Percentiles rank a stretch among this genome's conserved stretches.
Conservation (phyloP, 1,140 invertebrate species). For the Fopius arisanus region DNA sequence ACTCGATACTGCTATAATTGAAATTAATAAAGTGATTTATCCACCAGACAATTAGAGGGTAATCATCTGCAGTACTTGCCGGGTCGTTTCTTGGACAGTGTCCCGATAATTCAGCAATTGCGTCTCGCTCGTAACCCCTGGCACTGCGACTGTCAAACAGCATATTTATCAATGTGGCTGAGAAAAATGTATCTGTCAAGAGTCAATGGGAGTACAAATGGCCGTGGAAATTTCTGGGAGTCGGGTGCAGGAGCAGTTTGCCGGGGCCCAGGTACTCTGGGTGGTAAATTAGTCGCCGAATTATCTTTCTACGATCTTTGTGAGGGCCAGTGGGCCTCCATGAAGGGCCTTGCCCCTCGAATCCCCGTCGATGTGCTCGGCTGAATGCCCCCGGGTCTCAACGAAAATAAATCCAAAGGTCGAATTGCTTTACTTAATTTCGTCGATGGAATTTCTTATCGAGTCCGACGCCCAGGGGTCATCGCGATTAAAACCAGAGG, state of each 20-base stretch:
- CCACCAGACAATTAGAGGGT: slow-evolving; percentile 78
- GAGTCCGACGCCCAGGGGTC: no score
- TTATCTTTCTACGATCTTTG: slow-evolving; percentile 84
- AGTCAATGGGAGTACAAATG: slow-evolving; percentile 20
- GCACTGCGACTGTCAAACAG: slow-evolving; percentile 84
- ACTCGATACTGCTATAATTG: no score
- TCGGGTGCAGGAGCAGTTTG: slow-evolving; percentile 75
- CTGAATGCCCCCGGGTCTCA: no score
- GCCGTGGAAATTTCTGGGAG: slow-evolving; percentile 60
- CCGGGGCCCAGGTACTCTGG: slow-evolving; percentile 76
- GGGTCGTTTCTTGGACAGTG: slow-evolving; percentile 72
- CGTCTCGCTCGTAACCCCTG: slow-evolving; percentile 85
- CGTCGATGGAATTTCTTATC: no score
- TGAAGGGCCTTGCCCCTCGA: slow-evolving; percentile 76
- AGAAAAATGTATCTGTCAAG: slow-evolving; percentile 48
- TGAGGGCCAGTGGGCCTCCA: slow-evolving; percentile 84
- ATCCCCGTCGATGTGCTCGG: slow-evolving; percentile 63
- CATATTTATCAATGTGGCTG: slow-evolving; percentile 76
- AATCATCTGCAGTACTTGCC: slow-evolving; percentile 80
- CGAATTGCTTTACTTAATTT: no score
- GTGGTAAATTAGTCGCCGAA: slow-evolving; percentile 72
- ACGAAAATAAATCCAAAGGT: no score
- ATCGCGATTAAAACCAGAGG: no score
- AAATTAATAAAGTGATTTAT: slow-evolving; percentile 11
- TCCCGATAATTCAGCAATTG: slow-evolving; percentile 73